Evolutionary conservation across 2,113 vertebrate genomes (phyloP), one percentile per base, ranked within the genome.

Genomic region (Onychostruthus taczanowskii): DNA sequence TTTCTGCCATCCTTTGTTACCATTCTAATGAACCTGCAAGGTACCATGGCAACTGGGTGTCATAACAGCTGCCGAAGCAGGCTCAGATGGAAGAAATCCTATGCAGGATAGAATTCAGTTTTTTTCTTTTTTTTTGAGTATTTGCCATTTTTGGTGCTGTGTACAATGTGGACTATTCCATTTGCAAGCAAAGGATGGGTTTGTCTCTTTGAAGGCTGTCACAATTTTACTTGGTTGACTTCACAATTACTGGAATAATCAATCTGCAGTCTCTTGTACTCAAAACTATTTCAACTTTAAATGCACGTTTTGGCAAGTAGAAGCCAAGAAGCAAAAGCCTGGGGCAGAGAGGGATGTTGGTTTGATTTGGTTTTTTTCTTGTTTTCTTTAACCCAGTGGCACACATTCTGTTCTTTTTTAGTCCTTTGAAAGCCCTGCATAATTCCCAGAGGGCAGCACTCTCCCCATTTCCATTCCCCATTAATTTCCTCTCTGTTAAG

Each of bases 21-120:
- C 13, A 2, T 73, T 85, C 87, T 95, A 96, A 93, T 90, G 94
- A 96, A 92, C 64, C 64, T 93, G 44, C 28, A 70, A 93, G 72
- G 87, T 81, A 30, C 85, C 75, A 83, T 92, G 61, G 89, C 86
- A 95, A 81, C 91, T 81, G 79, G 68, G 43, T 79, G 62, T 91
- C 84, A 70, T 86, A 84, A 87, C 49, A 94, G 46, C 63, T 84
- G 72, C 64, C 24, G 16, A 91, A 84, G 74, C 41, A 84, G 46
- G 31, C 55, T 93, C 13, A 41, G 39, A 59, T 77, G 39, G 56
- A 86, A 84, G 31, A 84, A 94, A 91, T 90, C 16, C 46, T 80
- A 3, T 77, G 20, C 30, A 80, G 59, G 33, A 21, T 47, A 59
- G 68, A 66, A 35, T 41, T 30, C 15, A 55, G 26, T 70, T 70